Percentiles rank a stretch among this genome's conserved stretches.
Evolutionary conservation across 1,140 invertebrate genomes (phyloP).

Genomic region (Caenorhabditis remanei): DNA sequence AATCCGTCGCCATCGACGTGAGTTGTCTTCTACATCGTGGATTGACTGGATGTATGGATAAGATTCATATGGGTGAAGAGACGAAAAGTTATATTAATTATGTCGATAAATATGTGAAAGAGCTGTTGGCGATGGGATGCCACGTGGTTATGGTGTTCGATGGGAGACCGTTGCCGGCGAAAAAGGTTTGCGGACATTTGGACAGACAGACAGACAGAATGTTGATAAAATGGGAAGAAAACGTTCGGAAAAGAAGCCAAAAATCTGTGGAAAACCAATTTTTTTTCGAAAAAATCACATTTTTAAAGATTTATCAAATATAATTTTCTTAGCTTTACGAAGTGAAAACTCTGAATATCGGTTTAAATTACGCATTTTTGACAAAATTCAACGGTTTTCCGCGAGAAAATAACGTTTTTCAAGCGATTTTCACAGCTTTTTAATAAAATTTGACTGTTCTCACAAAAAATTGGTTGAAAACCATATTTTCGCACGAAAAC

Average conservation of each 20-base stretch:
- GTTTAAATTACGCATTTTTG: too few relatives aligned
- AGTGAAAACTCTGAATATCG: too few relatives aligned
- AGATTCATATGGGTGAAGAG: conserved; percentile 87
- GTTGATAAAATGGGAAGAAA: too few relatives aligned
- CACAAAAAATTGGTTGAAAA: not conserved
- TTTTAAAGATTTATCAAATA: too few relatives aligned
- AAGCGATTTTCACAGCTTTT: too few relatives aligned
- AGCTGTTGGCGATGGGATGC: conserved; percentile 83
- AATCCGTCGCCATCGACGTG: conserved; percentile 90
- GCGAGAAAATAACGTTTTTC: too few relatives aligned
- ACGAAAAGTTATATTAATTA: conserved; percentile 91
- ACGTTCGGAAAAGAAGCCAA: too few relatives aligned
- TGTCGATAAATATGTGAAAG: conserved; percentile 89
- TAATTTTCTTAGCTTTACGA: too few relatives aligned
- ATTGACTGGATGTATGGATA: conserved; percentile 92
- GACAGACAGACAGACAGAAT: too few relatives aligned
- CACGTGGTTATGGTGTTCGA: conserved; percentile 86
- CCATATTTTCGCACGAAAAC: not conserved
- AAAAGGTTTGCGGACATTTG: conserved; percentile 79
- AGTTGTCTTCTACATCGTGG: conserved; percentile 98
- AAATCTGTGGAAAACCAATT: too few relatives aligned
- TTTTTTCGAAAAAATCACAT: too few relatives aligned
- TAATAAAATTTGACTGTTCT: not conserved
- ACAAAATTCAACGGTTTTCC: too few relatives aligned
- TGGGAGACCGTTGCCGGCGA: conserved; percentile 92